Evolutionary conservation across 2,888 invertebrate genomes (phyloP).

Genomic region (Rhodophaea formosa): DNA sequence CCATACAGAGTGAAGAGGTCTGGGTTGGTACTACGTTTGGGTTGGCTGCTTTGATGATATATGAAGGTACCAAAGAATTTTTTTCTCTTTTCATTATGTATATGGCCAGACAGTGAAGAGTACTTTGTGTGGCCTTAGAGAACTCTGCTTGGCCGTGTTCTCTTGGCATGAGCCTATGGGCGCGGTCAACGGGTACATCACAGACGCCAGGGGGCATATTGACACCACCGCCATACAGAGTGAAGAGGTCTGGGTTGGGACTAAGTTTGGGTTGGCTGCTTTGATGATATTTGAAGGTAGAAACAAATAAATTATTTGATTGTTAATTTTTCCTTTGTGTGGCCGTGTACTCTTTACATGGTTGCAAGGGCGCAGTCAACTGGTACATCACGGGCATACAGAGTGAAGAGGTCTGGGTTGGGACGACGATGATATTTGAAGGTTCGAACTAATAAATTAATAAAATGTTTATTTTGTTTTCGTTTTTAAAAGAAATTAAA

Average conservation of each 20-base stretch:
- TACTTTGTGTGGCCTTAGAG: too few relatives aligned
- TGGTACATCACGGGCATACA: conserved; percentile 89
- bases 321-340: too few relatives aligned
- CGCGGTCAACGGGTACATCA: conserved; percentile 93
- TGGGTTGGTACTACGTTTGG: conserved; percentile 96
- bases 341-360: too few relatives aligned
- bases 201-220: conserved; percentile 78
- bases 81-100: too few relatives aligned
- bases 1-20: conserved; percentile 94
- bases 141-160: too few relatives aligned
- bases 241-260: conserved; percentile 96
- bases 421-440: too few relatives aligned
- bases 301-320: too few relatives aligned
- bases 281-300: conserved; percentile 90
- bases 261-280: conserved; percentile 91
- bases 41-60: conserved; percentile 91
- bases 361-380: conserved; percentile 94
- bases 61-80: conserved; percentile 80
- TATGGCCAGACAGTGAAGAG: too few relatives aligned
- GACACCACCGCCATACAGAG: conserved; percentile 90
- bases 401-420: conserved; percentile 96
- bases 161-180: conserved; percentile 94
- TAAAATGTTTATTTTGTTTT: too few relatives aligned
- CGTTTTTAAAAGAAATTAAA: too few relatives aligned
- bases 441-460: too few relatives aligned